Base-by-base conservation (phyloP, 1,140 invertebrate species). In the Bicyclus anynana region DNA sequence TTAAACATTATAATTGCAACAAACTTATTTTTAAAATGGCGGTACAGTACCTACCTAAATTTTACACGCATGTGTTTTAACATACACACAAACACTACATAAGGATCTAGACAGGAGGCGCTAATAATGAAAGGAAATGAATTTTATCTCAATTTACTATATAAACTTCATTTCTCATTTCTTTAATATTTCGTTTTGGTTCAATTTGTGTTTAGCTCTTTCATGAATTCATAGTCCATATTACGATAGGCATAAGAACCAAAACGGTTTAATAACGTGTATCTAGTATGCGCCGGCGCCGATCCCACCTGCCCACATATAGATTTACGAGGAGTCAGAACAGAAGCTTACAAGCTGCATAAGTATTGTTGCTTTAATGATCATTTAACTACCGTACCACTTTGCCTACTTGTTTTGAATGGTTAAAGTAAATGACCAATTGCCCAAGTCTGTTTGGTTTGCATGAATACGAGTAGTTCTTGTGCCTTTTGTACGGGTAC, bases 241-340 rank as follows among this genome's bases (percentile, higher is more conserved):
- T 47, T 47, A 14, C 23, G 0, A 27, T 47, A 6, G 1, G 2
- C 0, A 1, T 47, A 47, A 26, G 21, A 26, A 27, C 21, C 4
- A 27, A 47, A 27, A 47, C 14, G 20, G 1, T 1, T 33, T 33
- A 33, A 16, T 26, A 33, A 26, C n/a, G n/a, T n/a, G n/a, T 52
- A 37, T 46, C 5, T 27, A 29, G 42, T 52, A 59, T 52, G 49
- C 40, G 49, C 56, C 49, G 56, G 56, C 56, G 56, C 56, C 56
- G 56, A 59, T 3, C 48, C 12, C 49, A 52, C 53, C 53, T 54
- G 56, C 56, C 56, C 56, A 59, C 56, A 59, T 40, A 40, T 40
- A 17, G 49, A 59, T 59, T 59, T 50, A 59, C 56, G 56, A 52
- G 56, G 17, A 40, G 50, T 59, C 21, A 52, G 37, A 59, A 49